These are phyloP conservation scores for Struthidea cinerea DNA, from an alignment of 2,113 vertebrate genomes.

Conservation along the genomic window DNA sequence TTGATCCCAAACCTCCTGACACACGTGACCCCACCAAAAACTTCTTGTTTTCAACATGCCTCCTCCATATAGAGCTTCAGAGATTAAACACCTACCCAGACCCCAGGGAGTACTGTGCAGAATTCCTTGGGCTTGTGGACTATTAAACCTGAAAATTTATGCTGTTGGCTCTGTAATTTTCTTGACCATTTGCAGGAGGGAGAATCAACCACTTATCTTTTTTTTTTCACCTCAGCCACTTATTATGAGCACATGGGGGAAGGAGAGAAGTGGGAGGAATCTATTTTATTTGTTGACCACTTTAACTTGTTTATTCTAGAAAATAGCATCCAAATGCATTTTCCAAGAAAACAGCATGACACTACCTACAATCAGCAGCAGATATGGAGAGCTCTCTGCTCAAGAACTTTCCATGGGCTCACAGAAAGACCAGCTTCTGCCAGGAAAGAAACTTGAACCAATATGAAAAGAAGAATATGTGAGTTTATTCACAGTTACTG, in stretches of 20 bases:
- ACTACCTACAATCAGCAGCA: neutral
- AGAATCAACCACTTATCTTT: neutral
- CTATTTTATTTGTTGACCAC: constrained; percentile 46
- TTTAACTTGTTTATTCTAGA: constrained; percentile 39
- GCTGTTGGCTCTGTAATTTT: constrained; percentile 23
- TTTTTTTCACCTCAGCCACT: neutral
- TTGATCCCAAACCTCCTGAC: neutral
- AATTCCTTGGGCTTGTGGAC: neutral
- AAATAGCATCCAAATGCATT: constrained; percentile 38
- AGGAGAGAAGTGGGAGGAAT: constrained; percentile 47
- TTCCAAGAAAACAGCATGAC: constrained; percentile 33
- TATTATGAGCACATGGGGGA: neutral
- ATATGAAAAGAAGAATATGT: neutral
- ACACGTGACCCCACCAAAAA: neutral
- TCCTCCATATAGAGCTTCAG: neutral
- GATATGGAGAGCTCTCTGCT: neutral
- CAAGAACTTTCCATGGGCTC: neutral
- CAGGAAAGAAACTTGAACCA: neutral
- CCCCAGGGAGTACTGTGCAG: neutral
- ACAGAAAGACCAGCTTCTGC: neutral
- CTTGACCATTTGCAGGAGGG: neutral
- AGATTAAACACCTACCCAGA: neutral
- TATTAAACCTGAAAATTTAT: neutral
- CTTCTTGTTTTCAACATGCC: neutral
- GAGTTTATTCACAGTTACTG: neutral